These are phyloP conservation scores for Drosophila trapezifrons DNA, from an alignment of 1,140 invertebrate genomes.

Conservation along the genomic window DNA sequence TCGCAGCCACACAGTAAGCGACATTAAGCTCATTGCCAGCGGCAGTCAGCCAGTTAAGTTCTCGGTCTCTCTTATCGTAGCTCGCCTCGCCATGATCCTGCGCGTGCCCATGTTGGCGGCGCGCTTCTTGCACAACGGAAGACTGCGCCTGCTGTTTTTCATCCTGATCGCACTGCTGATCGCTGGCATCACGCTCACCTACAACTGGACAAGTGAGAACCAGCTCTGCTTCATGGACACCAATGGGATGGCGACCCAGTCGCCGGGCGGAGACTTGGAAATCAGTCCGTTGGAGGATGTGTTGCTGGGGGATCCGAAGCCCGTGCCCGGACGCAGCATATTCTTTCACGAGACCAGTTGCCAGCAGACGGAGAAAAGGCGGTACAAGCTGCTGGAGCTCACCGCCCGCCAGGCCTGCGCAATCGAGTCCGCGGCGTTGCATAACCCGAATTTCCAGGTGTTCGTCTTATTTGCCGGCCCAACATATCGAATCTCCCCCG, in stretches of 20 bases:
- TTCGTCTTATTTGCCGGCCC: slow-evolving; percentile 86
- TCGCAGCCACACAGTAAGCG: neutral
- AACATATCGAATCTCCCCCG: slow-evolving; percentile 70
- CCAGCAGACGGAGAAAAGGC: slow-evolving; percentile 7
- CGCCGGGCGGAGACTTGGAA: slow-evolving; percentile 4
- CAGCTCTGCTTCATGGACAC: slow-evolving; percentile 42
- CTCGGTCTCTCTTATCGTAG: neutral
- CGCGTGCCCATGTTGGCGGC: slow-evolving; percentile 50
- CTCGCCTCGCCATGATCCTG: slow-evolving; percentile 61
- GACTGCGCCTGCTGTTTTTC: slow-evolving; percentile 61
- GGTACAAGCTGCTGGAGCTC: slow-evolving; percentile 65
- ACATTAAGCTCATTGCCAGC: too few relatives aligned
- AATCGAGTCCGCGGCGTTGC: slow-evolving; percentile 87
- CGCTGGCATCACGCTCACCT: slow-evolving; percentile 15
- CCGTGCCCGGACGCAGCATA: slow-evolving; percentile 85
- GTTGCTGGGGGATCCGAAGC: slow-evolving; percentile 49
- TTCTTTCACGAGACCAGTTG: slow-evolving; percentile 87
- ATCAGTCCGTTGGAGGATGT: slow-evolving; percentile 56
- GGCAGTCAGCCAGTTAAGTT: neutral
- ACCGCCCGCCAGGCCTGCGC: slow-evolving; percentile 87
- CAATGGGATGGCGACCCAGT: neutral
- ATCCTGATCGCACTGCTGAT: slow-evolving; percentile 42
- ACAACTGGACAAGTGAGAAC: slow-evolving; percentile 32
- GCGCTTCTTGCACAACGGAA: slow-evolving; percentile 63
- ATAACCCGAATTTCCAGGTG: slow-evolving; percentile 86